Conservation (phyloP, 1,140 invertebrate species). For the Babylonia areolata region DNA sequence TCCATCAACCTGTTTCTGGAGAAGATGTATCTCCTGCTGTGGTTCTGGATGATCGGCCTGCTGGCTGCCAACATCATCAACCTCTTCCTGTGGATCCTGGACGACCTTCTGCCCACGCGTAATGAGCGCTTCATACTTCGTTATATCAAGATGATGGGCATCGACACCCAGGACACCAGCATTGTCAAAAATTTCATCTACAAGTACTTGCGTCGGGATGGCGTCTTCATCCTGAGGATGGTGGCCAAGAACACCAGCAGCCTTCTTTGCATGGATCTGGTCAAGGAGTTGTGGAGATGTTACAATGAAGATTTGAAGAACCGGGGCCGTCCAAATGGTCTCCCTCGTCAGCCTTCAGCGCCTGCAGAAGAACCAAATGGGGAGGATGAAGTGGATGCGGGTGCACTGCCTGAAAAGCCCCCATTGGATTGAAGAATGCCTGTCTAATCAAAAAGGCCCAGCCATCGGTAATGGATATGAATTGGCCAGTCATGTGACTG, state of each 20-base stretch:
- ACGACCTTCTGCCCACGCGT: conserved; percentile 52
- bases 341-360: conserved; percentile 15
- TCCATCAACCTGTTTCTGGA: conserved; percentile 79
- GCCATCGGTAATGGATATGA: too few relatives aligned
- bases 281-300: conserved; percentile 64
- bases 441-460: too few relatives aligned
- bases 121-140: conserved; percentile 65
- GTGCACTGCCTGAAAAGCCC: neutral
- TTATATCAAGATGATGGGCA: conserved; percentile 54
- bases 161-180: conserved; percentile 55
- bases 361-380: conserved; percentile 3
- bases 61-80: conserved; percentile 67
- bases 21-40: conserved; percentile 78
- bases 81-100: conserved; percentile 58
- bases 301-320: conserved; percentile 37
- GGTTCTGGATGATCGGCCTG: conserved; percentile 78
- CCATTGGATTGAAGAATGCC: neutral
- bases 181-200: conserved; percentile 61
- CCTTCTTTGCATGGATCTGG: conserved; percentile 66
- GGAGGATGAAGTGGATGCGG: neutral
- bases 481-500: too few relatives aligned
- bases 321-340: conserved; percentile 17
- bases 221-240: conserved; percentile 70
- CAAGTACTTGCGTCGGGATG: conserved; percentile 70
- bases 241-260: conserved; percentile 69